Percentiles rank a stretch among this genome's conserved stretches.
These are phyloP conservation scores for Pterocles burchelli DNA, from an alignment of 2,113 vertebrate genomes.

Conservation along the genomic window DNA sequence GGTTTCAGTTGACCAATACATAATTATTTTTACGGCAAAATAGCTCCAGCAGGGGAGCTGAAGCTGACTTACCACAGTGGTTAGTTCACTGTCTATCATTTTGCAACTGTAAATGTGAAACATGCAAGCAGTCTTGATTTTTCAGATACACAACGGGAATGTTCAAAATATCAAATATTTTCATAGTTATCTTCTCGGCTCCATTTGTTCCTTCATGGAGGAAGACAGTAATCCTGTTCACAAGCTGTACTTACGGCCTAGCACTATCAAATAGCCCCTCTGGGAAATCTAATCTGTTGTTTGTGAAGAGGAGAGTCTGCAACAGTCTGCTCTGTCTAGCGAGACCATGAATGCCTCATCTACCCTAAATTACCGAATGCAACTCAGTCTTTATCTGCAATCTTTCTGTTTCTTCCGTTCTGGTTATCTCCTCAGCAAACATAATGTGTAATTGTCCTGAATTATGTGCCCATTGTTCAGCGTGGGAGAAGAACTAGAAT, in stretches of 20 bases:
- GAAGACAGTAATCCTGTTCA: neutral
- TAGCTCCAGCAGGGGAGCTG: neutral
- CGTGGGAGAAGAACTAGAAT: neutral
- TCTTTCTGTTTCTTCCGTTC: neutral
- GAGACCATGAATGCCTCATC: fast-evolving
- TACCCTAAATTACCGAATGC: neutral
- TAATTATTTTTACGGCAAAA: neutral
- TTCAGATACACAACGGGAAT: neutral
- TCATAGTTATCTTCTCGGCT: neutral
- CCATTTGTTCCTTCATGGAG: neutral
- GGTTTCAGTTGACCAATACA: neutral
- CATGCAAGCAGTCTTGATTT: neutral
- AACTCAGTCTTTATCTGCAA: neutral
- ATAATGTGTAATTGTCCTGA: neutral
- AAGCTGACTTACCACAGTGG: neutral
- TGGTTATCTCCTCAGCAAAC: neutral
- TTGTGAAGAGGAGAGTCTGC: neutral
- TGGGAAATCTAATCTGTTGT: neutral
- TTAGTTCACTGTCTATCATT: neutral
- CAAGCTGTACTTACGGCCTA: neutral
- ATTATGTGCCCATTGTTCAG: neutral
- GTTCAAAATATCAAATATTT: neutral
- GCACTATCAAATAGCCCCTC: neutral
- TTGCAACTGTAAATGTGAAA: neutral
- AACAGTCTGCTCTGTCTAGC: neutral